phyloP scores from a whole-genome alignment of 2,113 vertebrate genomes.

The Nyctereutes procyonoides region DNA sequence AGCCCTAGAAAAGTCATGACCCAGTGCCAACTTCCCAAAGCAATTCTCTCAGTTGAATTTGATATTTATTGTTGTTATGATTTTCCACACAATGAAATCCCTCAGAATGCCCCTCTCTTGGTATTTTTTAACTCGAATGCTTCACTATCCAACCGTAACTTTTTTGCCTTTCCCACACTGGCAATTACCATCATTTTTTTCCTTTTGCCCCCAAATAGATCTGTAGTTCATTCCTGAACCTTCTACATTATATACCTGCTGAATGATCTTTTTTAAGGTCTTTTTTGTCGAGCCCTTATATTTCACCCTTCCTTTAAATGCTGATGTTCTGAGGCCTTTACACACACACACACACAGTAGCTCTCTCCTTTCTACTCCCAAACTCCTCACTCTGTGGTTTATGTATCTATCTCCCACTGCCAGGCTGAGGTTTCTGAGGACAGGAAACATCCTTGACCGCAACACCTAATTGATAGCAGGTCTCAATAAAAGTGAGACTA shows the following conservation, averaged over 20 bases:
- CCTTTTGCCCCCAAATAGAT: background rate
- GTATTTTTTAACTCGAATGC: slow-evolving; percentile 48
- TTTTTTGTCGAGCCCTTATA: background rate
- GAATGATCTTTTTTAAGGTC: background rate
- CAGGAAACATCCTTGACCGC: background rate
- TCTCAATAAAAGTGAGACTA: background rate
- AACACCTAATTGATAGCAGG: background rate
- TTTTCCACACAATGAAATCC: slow-evolving; percentile 56
- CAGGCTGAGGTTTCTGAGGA: background rate
- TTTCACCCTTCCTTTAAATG: background rate
- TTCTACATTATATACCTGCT: background rate
- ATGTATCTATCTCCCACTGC: background rate
- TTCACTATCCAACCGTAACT: slow-evolving; percentile 20
- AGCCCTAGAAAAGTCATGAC: slow-evolving; percentile 56
- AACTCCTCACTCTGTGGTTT: background rate
- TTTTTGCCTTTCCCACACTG: background rate
- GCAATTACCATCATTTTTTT: background rate
- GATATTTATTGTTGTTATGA: slow-evolving; percentile 65
- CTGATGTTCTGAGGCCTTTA: background rate
- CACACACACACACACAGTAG: background rate
- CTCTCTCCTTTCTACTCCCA: background rate
- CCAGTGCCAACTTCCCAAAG: slow-evolving; percentile 55
- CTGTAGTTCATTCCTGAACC: background rate
- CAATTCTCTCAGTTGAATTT: slow-evolving; percentile 55
- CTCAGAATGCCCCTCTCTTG: background rate